Percentiles rank a stretch among this genome's conserved stretches.
These are phyloP conservation scores for Amphipyra berbera DNA, from an alignment of 2,888 invertebrate species.

Conservation along the genomic window DNA sequence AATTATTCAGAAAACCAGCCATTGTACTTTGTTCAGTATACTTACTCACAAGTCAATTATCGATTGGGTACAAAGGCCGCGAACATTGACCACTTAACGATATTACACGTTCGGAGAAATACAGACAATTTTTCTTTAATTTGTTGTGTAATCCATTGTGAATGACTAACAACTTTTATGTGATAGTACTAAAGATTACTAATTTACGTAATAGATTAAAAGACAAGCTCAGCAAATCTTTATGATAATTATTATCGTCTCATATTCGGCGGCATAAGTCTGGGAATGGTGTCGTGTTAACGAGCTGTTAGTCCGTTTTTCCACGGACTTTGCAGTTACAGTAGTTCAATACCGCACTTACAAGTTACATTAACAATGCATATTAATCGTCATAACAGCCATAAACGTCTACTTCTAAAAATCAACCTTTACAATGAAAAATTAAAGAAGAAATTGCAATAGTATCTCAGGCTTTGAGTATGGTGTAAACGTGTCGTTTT, in stretches of 20 bases:
- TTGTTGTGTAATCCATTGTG: slow-evolving; percentile 13
- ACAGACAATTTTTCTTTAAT: slow-evolving; percentile 3
- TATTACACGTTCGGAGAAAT: slow-evolving; percentile 17
- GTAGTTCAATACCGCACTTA: neutral
- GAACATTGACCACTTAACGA: slow-evolving; percentile 41
- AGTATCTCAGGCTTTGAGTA: too few relatives aligned
- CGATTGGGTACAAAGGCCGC: slow-evolving; percentile 36
- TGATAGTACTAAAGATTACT: neutral
- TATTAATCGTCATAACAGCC: too few relatives aligned
- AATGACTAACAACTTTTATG: slow-evolving; percentile 5
- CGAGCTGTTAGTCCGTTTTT: neutral
- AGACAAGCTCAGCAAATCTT: neutral
- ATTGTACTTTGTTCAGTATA: slow-evolving; percentile 21
- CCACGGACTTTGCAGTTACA: neutral
- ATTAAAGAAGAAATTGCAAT: too few relatives aligned
- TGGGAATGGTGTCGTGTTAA: neutral
- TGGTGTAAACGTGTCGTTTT: too few relatives aligned
- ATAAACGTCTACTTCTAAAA: too few relatives aligned
- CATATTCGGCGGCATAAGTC: neutral
- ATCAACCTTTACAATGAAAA: too few relatives aligned
- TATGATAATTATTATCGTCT: neutral
- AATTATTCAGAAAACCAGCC: neutral
- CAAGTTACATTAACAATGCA: neutral
- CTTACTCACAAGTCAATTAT: slow-evolving; percentile 26
- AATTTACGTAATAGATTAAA: neutral